Conservation (phyloP, 2,797 vertebrate species). For the Mus caroli region DNA sequence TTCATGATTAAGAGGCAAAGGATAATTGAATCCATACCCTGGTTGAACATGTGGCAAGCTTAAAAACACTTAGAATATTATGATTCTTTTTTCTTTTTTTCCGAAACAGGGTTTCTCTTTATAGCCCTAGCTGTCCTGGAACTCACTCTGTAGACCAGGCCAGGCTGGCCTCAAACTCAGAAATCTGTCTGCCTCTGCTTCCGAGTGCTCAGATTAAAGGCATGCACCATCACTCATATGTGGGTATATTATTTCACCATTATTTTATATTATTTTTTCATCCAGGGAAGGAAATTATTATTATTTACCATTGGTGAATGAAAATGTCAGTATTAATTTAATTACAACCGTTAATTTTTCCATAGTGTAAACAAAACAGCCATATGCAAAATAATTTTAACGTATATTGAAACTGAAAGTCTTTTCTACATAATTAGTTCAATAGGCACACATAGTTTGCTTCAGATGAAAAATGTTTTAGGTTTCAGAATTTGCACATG, state of each 20-base stretch:
- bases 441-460: background rate
- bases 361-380: background rate
- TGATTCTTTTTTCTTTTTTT: background rate
- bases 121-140: too few relatives aligned
- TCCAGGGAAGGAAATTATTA: background rate
- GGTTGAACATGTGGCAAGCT: background rate
- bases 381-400: background rate
- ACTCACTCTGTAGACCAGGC: too few relatives aligned
- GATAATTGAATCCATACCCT: background rate
- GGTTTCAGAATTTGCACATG: background rate
- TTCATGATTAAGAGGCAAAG: background rate
- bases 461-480: background rate
- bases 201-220: too few relatives aligned
- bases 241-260: background rate
- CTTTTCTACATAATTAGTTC: background rate
- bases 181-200: too few relatives aligned
- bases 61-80: background rate
- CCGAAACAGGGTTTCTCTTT: too few relatives aligned
- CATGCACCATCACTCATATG: background rate
- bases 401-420: background rate
- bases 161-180: too few relatives aligned
- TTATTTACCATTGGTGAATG: background rate
- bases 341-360: background rate
- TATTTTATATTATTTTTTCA: background rate
- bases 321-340: background rate